Evolutionary conservation across 2,888 invertebrate species (phyloP), one percentile per base, ranked within the genome.

Genomic region (Drosophila koepferae): DNA sequence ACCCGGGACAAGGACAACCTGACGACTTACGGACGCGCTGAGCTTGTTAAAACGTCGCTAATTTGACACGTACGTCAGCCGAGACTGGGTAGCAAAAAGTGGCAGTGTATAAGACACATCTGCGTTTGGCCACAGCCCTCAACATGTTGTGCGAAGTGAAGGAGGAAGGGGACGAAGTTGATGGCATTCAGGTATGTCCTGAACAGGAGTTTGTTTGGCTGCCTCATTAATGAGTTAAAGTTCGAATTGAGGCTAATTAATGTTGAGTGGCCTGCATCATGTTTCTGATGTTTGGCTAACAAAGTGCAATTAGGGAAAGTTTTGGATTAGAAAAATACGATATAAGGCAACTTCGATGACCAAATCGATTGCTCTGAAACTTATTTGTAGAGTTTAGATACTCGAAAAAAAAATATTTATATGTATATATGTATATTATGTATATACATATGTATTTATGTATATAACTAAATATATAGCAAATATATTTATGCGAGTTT

Each of bases 11-110:
- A 41, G 58, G 43, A 61, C 60, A 56, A 48, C 48, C 75, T 62
- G 61, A 66, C 75, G 76, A 63, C 63, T 80, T 66, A 80, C 69
- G 80, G 76, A 82, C 82, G 76, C 81, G 66, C 65, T 63, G 77
- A 84, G 90, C 83, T 84, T 88, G 84, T 88, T 90, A 82, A 86
- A 90, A 88, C 86, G 89, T 86, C 86, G 89, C 86, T 86, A 86
- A 86, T 86, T 86, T 86, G 86, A 86, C 86, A 90, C 86, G 86
- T 90, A 90, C 89, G 82, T 83, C 89, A 83, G 77, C 40, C 72
- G 66, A 63, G 70, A 64, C 61, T 36, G 51, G 48, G 51, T 41
- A 56, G 51, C 63, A 72, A 66, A 79, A 74, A 72, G 72, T 56
- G 63, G 16, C 38, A 64, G 40, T 44, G 61, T 56, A 36, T 41